Base-by-base conservation (phyloP, 2,888 invertebrate genomes). In the Hofmannophila pseudospretella region DNA sequence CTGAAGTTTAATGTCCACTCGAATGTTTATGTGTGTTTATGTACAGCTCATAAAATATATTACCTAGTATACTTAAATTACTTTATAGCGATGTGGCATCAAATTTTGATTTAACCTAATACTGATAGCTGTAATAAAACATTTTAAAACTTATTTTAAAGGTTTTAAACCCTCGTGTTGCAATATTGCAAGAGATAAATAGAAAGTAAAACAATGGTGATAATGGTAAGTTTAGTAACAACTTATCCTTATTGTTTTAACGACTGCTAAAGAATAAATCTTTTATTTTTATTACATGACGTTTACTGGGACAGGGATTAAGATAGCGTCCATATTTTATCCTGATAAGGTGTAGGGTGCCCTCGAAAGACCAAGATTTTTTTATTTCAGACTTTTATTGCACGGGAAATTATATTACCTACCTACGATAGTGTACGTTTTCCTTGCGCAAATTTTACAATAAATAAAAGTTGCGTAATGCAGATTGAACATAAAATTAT, bases 331-430 rank as follows among this genome's bases (percentile, higher is more conserved):
- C 8, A 19, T 34, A 39, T 16, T 27, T 33, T 16, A 38, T 29
- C 16, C 23, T 16, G 36, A 40, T 36, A 35, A 36, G 22, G 32
- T 28, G 20, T n/a, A 8, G 25, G 23, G 30, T 12, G 8, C 22
- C 16, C 23, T 25, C 36, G 28, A 14, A 32, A 19, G 13, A 32
- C 16, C 20, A 29, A 38, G 38, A 26, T 8, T 23, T 31, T 41
- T 41, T 41, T 41, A 37, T 37, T 9, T 31, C 14, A 16, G 14
- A 32, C 34, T 41, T 41, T 41, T 38, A 38, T 38, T 32, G 31
- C 31, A 34, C 28, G 19, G 20, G 32, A 32, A 38, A 28, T 38
- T 34, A 34, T 33, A 33, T 30, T 30, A 30, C 23, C 23, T 16
- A 27, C 27, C 25, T 27, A 11, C 27, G 3, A 27, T 12, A n/a